phyloP scores from a whole-genome alignment of 2,888 invertebrate genomes.

The Schizotus pectinicornis region DNA sequence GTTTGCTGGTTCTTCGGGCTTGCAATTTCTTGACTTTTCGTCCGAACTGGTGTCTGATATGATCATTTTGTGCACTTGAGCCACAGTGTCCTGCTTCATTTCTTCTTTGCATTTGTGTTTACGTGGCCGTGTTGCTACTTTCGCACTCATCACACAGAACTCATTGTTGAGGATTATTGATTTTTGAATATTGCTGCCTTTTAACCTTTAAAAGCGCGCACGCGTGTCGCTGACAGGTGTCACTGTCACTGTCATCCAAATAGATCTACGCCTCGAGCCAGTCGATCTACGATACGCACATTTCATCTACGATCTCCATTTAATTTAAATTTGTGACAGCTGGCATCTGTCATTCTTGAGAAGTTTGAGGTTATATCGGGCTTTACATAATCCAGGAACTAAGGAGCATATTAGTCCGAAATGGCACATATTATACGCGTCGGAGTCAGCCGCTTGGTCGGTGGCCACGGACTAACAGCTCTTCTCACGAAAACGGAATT shows the following conservation, averaged over 20 bases:
- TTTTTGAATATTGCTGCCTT: no score
- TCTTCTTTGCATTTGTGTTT: constrained; percentile 53
- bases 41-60: constrained; percentile 51
- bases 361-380: background rate
- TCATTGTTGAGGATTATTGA: constrained; percentile 30
- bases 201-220: no score
- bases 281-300: no score
- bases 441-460: constrained; percentile 30
- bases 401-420: background rate
- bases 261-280: no score
- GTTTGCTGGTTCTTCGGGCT: constrained; percentile 48
- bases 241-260: no score
- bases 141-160: no score
- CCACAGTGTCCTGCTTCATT: constrained; percentile 55
- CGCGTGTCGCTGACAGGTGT: no score
- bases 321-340: background rate
- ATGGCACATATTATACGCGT: constrained; percentile 45
- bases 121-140: constrained; percentile 47
- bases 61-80: constrained; percentile 55
- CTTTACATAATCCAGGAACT: constrained; percentile 22
- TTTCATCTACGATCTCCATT: no score
- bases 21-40: constrained; percentile 48
- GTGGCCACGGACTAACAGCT: constrained; percentile 3
- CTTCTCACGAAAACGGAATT: constrained; percentile 30
- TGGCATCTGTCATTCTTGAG: constrained; percentile 18